Evolutionary conservation across 2,113 vertebrate species (phyloP).

Genomic region (Bambusicola thoracicus): DNA sequence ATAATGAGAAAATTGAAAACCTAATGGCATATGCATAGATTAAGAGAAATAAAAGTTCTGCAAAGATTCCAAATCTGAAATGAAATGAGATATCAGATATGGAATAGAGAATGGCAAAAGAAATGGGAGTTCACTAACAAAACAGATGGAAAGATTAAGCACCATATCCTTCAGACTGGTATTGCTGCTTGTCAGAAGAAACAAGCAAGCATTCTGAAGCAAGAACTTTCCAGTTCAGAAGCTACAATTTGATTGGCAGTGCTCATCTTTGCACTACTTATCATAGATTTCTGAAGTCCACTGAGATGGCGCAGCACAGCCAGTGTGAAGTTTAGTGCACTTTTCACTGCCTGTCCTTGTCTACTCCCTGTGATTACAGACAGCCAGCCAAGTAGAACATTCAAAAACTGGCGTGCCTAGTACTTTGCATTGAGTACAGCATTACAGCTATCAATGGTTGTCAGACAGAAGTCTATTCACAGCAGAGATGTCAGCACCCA

Average conservation of each 20-base stretch:
- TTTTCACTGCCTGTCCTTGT: neutral
- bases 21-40: neutral
- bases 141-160: neutral
- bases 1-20: neutral
- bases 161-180: neutral
- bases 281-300: neutral
- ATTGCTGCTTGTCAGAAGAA: neutral
- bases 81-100: fast-evolving
- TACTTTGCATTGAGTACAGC: neutral
- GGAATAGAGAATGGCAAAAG: neutral
- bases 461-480: slow-evolving; percentile 35
- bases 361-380: neutral
- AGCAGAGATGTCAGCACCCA: neutral
- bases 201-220: neutral
- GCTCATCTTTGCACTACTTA: fast-evolving
- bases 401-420: neutral
- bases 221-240: neutral
- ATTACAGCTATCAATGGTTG: neutral
- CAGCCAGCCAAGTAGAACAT: neutral
- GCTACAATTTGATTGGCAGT: neutral
- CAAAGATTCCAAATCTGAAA: neutral
- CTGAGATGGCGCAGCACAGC: neutral
- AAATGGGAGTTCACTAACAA: neutral
- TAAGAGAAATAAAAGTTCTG: neutral
- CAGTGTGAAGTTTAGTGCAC: neutral